Evolutionary conservation across 92 coral and sea anemone genomes (phyloP).

Genomic region (Porites divaricata): DNA sequence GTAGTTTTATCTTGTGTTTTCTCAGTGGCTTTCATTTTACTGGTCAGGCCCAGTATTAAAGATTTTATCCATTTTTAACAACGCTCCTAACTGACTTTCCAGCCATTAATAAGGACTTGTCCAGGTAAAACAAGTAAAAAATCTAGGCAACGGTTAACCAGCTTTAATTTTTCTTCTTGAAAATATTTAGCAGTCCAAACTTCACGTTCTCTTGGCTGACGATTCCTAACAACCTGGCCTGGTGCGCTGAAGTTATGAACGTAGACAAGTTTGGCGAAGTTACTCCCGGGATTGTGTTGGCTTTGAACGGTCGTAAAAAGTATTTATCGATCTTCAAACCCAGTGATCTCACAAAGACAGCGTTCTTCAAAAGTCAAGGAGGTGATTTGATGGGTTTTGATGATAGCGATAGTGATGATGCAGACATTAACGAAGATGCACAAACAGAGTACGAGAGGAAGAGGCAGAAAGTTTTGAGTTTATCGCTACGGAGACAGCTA

Average conservation of each 20-base stretch:
- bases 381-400: slow-evolving; percentile 86
- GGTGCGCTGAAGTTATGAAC: slow-evolving; percentile 97
- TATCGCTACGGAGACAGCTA: slow-evolving; percentile 69
- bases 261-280: slow-evolving; percentile 90
- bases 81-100: too few relatives aligned
- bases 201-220: slow-evolving; percentile 93
- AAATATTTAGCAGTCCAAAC: slow-evolving; percentile 34
- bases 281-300: slow-evolving; percentile 90
- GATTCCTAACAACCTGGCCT: slow-evolving; percentile 81
- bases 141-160: background rate
- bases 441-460: slow-evolving; percentile 68
- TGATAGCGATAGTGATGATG: slow-evolving; percentile 76
- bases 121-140: too few relatives aligned
- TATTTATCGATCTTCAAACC: slow-evolving; percentile 86
- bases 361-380: slow-evolving; percentile 74
- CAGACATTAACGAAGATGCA: slow-evolving; percentile 55
- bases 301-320: slow-evolving; percentile 82
- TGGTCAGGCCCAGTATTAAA: too few relatives aligned
- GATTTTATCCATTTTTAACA: too few relatives aligned
- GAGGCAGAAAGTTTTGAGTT: slow-evolving; percentile 75
- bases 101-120: too few relatives aligned
- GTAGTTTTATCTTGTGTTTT: background rate
- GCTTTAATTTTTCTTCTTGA: background rate
- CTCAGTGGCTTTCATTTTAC: background rate
- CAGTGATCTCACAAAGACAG: slow-evolving; percentile 44